These are phyloP conservation scores for Neotoxoptera formosana DNA, from an alignment of 1,140 invertebrate genomes.

Conservation along the genomic window DNA sequence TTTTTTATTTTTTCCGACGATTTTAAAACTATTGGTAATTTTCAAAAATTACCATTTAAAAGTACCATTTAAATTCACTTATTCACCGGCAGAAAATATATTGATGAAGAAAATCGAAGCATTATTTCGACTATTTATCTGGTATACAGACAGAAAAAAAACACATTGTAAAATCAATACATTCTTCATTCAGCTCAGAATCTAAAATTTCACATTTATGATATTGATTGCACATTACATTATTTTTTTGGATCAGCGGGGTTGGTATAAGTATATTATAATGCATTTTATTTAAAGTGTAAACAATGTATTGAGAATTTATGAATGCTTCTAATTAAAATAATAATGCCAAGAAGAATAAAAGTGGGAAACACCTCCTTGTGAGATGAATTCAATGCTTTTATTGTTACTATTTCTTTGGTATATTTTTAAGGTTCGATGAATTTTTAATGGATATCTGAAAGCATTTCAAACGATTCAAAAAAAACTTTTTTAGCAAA, in stretches of 20 bases:
- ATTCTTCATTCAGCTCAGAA: too few species aligned
- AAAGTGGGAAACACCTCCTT: background rate
- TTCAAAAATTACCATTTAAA: too few species aligned
- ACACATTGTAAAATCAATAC: too few species aligned
- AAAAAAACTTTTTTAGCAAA: conserved; percentile 24
- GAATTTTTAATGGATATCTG: conserved; percentile 16
- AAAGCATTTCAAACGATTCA: conserved; percentile 46
- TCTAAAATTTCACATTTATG: background rate
- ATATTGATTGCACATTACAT: background rate
- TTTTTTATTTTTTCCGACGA: too few species aligned
- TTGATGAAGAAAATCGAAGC: too few species aligned
- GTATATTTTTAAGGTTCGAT: background rate
- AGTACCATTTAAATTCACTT: too few species aligned
- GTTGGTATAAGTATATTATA: background rate
- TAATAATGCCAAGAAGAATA: background rate
- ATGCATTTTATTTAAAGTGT: background rate
- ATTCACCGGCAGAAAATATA: too few species aligned
- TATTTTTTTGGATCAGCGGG: background rate
- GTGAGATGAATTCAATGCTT: background rate
- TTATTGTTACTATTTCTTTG: background rate
- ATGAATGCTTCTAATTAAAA: conserved; percentile 8
- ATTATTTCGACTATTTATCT: too few species aligned
- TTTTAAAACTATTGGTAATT: too few species aligned
- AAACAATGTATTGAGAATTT: background rate
- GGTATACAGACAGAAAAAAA: too few species aligned